Percentiles rank a stretch among this genome's conserved stretches.
These are phyloP conservation scores for Arbacia lixula DNA, from an alignment of 53 echinoderm and acorn worm species.

Conservation along the genomic window DNA sequence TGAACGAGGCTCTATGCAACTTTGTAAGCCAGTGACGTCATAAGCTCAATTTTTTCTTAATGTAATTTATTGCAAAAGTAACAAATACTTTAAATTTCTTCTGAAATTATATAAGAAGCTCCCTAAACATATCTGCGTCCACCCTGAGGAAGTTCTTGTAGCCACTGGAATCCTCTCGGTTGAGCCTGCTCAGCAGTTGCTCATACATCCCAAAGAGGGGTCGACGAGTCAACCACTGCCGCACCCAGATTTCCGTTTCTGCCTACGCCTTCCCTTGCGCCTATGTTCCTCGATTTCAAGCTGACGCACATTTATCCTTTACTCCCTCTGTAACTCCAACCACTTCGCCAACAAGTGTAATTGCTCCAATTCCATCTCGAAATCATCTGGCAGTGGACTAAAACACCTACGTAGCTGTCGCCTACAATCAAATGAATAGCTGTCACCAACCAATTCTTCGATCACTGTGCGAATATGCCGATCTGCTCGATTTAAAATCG, in stretches of 20 bases:
- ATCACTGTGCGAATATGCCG: too few species aligned
- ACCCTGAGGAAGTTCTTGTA: slow-evolving; percentile 33
- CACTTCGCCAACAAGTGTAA: not conserved
- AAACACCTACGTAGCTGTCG: too few species aligned
- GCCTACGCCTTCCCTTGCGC: not conserved
- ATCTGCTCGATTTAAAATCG: too few species aligned
- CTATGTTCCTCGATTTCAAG: not conserved
- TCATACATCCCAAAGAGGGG: not conserved
- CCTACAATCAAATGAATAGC: too few species aligned
- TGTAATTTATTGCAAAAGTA: too few species aligned
- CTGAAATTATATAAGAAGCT: too few species aligned
- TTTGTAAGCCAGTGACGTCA: too few species aligned
- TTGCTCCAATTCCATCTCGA: not conserved
- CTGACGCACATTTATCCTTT: not conserved
- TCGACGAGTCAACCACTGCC: not conserved
- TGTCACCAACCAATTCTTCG: too few species aligned
- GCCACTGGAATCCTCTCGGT: not conserved
- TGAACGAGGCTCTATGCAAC: too few species aligned
- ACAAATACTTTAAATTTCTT: too few species aligned
- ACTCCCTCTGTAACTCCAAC: not conserved
- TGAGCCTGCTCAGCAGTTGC: not conserved
- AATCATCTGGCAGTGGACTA: too few species aligned
- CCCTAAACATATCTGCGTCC: slow-evolving; percentile 3
- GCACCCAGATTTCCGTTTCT: not conserved
- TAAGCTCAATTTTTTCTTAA: too few species aligned